Evolutionary conservation across 2,888 invertebrate species (phyloP).

Genomic region (Acanthosoma haemorrhoidale): DNA sequence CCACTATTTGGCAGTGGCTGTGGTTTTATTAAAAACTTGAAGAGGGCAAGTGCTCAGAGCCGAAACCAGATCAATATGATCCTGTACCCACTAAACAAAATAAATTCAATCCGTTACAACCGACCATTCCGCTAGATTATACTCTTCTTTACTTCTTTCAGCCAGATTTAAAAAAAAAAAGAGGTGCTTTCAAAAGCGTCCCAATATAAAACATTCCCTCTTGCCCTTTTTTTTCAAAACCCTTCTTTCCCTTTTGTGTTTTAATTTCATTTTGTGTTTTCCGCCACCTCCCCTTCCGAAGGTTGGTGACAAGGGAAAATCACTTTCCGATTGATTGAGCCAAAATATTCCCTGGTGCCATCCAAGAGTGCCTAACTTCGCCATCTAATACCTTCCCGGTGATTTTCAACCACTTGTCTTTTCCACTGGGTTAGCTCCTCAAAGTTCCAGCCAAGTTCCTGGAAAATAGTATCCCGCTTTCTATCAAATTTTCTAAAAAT

Average conservation of each 20-base stretch:
- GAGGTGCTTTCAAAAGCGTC: too few relatives aligned
- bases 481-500: too few relatives aligned
- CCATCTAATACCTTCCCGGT: not conserved
- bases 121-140: not conserved
- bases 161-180: too few relatives aligned
- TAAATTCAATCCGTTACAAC: not conserved
- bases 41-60: not conserved
- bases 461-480: not conserved
- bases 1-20: not conserved
- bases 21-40: not conserved
- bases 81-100: not conserved
- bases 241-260: not conserved
- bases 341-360: not conserved
- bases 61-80: not conserved
- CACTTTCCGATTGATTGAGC: conserved; percentile 6
- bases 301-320: not conserved
- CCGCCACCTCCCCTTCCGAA: not conserved
- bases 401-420: not conserved
- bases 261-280: not conserved
- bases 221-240: too few relatives aligned
- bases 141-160: too few relatives aligned
- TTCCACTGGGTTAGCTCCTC: not conserved
- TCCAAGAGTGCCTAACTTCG: not conserved
- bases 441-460: not conserved
- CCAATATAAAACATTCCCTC: too few relatives aligned